Evolutionary conservation across 2,113 vertebrate genomes (phyloP), one percentile per base, ranked within the genome.

Genomic region (Mesembrinibis cayennensis): DNA sequence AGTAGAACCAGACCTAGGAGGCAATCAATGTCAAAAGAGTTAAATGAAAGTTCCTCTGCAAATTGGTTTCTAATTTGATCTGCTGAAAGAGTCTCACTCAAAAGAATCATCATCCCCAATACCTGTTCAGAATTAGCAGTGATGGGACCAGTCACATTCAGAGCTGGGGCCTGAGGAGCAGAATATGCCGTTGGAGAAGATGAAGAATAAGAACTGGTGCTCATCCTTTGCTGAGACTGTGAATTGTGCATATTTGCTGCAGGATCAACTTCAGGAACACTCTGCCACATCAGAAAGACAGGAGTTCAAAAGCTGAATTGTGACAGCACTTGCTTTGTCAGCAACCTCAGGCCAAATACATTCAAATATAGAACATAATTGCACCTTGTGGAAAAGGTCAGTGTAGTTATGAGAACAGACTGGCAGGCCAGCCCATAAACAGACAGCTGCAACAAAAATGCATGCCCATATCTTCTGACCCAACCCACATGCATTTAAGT

Each of bases 41-140:
- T 87, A 61, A 71, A 65, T 29, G 15, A 21, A 85, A 87, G 42
- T 34, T 85, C 53, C 81, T 58, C 67, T 82, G 38, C 32, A 52
- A 73, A 80, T 6, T 25, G 65, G 25, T 53, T 89, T 82, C 65
- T 82, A 82, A 69, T 76, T 49, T n/a, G 22, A 90, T 58, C 55
- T 72, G 67, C 62, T 91, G 62, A 63, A 84, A 80, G 66, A 63
- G 56, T 42, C 27, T 61, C 62, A 63, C 44, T 87, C 4, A 14
- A 55, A 74, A 67, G 62, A 94, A 78, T 55, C 79, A 50, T 32
- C 49, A 83, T 32, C 63, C 63, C 40, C 82, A 69, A 32, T 98
- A 99, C 99, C 99, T 99, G 99, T 97, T 99, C 99, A 13, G 99
- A 98, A 81, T 98, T 99, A 90, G 99, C 99, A 82, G 98, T 99